Percentiles rank a stretch among this genome's conserved stretches.
Evolutionary conservation across 2,797 vertebrate genomes (phyloP).

Genomic region (Rousettus madagascariensis): DNA sequence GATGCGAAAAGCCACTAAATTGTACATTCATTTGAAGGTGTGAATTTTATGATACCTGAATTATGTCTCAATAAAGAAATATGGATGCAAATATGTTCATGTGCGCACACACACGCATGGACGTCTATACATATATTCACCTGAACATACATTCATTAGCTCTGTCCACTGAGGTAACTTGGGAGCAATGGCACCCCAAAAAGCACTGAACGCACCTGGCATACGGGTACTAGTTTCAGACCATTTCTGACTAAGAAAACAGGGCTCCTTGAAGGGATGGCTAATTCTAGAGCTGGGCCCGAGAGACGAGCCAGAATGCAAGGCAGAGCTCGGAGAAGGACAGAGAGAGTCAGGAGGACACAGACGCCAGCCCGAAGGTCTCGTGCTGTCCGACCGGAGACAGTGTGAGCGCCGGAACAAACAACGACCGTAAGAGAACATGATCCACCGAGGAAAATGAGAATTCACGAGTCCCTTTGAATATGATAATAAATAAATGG

Average conservation of each 20-base stretch:
- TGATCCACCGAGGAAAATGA: not conserved
- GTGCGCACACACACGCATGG: not conserved
- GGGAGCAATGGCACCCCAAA: no score
- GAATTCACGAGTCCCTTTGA: not conserved
- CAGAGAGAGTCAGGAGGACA: not conserved
- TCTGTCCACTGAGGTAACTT: not conserved
- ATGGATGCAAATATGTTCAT: not conserved
- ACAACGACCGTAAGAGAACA: not conserved
- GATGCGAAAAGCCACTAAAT: not conserved
- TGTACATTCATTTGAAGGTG: not conserved
- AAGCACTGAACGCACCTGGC: not conserved
- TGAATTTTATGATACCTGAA: not conserved
- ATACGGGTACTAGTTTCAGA: not conserved
- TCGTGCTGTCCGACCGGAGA: not conserved
- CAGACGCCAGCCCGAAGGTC: not conserved
- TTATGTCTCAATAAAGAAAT: not conserved
- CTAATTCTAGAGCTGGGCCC: not conserved
- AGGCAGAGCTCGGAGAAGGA: not conserved
- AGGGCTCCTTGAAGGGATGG: not conserved
- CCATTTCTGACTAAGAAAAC: not conserved
- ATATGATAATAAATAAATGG: not conserved
- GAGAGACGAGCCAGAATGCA: conserved; percentile 1
- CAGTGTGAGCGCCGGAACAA: not conserved
- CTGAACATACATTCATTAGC: not conserved
- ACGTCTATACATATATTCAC: not conserved